phyloP scores from a whole-genome alignment of 1,140 invertebrate genomes.

The Harlomillsia oculata region DNA sequence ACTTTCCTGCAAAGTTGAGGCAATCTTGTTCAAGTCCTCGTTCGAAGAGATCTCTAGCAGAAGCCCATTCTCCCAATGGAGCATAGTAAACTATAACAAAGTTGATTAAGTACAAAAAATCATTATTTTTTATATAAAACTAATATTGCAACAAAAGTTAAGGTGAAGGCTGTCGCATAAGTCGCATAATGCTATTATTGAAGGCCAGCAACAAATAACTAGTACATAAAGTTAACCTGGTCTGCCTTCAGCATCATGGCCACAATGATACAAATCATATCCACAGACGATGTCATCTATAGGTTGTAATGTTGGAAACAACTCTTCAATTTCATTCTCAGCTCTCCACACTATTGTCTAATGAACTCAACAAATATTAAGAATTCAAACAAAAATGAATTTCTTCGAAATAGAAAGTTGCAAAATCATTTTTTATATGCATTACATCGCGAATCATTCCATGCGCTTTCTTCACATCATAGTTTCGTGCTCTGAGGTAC shows the following conservation, averaged over 20 bases:
- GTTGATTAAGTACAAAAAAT: neutral
- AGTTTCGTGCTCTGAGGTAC: slow-evolving; percentile 17
- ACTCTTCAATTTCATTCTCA: neutral
- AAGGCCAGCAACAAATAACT: neutral
- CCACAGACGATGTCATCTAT: slow-evolving; percentile 4
- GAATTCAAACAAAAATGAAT: too few relatives aligned
- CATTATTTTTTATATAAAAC: neutral
- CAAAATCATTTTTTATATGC: slow-evolving; percentile 9
- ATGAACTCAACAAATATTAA: neutral
- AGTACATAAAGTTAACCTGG: slow-evolving; percentile 5
- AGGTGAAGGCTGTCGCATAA: neutral
- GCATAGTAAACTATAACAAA: slow-evolving; percentile 16
- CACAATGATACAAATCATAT: slow-evolving; percentile 16
- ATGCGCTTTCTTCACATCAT: slow-evolving; percentile 17
- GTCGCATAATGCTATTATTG: neutral
- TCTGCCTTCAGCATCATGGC: slow-evolving; percentile 14
- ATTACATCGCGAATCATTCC: slow-evolving; percentile 13
- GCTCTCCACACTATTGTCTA: neutral
- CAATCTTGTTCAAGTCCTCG: slow-evolving; percentile 22
- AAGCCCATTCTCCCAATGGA: slow-evolving; percentile 18
- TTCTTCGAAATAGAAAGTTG: slow-evolving; percentile 2
- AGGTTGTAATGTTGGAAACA: neutral
- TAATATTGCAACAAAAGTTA: neutral
- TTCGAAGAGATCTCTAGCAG: slow-evolving; percentile 14
- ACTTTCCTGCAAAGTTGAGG: slow-evolving; percentile 13